Conservation (phyloP, 2,888 invertebrate genomes). For the Plebejus anna region DNA sequence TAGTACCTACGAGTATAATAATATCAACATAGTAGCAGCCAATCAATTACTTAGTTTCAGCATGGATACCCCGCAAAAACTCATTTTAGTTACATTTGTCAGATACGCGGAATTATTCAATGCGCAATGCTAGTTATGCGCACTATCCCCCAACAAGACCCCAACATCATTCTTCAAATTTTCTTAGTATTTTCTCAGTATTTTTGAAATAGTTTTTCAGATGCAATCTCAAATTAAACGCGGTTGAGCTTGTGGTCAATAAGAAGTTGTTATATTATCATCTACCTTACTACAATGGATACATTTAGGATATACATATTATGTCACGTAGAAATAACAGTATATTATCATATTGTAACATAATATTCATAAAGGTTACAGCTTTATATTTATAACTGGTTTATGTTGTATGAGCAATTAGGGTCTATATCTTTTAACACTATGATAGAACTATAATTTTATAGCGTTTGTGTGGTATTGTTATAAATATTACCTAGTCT, state of each 20-base stretch:
- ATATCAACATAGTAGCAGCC: too few relatives aligned
- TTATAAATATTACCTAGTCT: too few relatives aligned
- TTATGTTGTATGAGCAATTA: not conserved
- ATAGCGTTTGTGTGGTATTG: not conserved
- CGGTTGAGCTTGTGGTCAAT: not conserved
- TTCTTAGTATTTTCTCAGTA: too few relatives aligned
- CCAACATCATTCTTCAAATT: too few relatives aligned
- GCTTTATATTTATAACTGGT: not conserved
- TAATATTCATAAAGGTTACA: conserved; percentile 7
- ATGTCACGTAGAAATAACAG: not conserved
- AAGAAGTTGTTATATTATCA: not conserved
- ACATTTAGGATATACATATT: not conserved
- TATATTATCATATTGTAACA: not conserved
- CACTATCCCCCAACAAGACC: too few relatives aligned
- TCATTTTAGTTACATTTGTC: too few relatives aligned
- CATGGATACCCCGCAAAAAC: too few relatives aligned
- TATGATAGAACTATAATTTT: not conserved
- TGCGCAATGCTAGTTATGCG: too few relatives aligned
- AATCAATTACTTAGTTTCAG: too few relatives aligned
- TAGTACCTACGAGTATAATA: too few relatives aligned
- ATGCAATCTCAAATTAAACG: not conserved
- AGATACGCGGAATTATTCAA: too few relatives aligned
- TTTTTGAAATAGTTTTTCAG: too few relatives aligned
- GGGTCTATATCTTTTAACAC: not conserved
- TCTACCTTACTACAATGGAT: not conserved